phyloP scores from a whole-genome alignment of 37 sponge, comb jelly and placozoan species.

The Oscarella lobularis region DNA sequence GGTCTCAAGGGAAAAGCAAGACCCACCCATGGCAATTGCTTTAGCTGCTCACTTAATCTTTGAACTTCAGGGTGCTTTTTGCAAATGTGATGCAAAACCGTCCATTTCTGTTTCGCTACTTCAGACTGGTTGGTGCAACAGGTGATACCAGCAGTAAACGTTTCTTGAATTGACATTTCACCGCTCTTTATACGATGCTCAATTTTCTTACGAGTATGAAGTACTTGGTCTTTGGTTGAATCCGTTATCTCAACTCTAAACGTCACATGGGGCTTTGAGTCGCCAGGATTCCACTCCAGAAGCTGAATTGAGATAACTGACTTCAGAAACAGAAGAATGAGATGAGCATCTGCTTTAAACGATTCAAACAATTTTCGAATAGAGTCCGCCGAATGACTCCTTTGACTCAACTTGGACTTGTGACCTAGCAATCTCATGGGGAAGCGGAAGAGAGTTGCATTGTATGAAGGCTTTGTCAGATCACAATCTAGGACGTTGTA shows the following conservation, averaged over 20 bases:
- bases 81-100: background rate
- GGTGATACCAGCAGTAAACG: background rate
- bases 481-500: background rate
- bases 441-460: constrained; percentile 50
- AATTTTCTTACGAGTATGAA: too few relatives aligned
- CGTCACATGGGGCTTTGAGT: background rate
- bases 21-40: constrained; percentile 52
- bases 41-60: constrained; percentile 6
- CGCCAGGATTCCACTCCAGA: background rate
- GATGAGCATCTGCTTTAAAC: background rate
- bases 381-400: too few relatives aligned
- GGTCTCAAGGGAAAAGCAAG: constrained; percentile 33
- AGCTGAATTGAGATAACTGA: background rate
- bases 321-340: background rate
- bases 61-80: background rate
- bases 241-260: background rate
- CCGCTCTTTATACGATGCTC: background rate
- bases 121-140: background rate
- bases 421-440: constrained; percentile 23
- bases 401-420: background rate
- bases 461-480: background rate
- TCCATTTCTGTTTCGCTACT: background rate
- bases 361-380: background rate
- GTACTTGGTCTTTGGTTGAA: background rate
- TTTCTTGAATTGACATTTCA: background rate